Conservation (phyloP, 2,888 invertebrate genomes). For the Zaprionus bogoriensis region DNA sequence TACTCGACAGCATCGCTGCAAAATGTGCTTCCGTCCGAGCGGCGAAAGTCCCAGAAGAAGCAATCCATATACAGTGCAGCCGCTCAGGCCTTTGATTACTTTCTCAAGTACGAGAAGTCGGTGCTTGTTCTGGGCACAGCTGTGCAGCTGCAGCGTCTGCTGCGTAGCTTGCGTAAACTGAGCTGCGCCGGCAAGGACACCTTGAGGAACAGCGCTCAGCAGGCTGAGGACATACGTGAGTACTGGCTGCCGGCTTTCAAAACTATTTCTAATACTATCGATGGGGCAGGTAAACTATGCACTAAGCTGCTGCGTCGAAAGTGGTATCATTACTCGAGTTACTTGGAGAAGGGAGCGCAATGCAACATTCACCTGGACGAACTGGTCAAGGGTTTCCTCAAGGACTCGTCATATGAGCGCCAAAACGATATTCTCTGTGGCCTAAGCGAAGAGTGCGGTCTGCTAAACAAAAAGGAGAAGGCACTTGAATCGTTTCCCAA, state of each 20-base stretch:
- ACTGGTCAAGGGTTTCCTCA: slow-evolving; percentile 87
- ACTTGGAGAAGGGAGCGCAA: slow-evolving; percentile 86
- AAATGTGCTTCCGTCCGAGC: slow-evolving; percentile 42
- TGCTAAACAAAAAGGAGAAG: slow-evolving; percentile 85
- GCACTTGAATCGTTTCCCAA: slow-evolving; percentile 86
- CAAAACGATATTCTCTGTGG: slow-evolving; percentile 85
- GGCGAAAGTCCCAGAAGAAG: slow-evolving; percentile 30
- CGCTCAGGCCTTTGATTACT: slow-evolving; percentile 64
- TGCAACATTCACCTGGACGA: slow-evolving; percentile 87
- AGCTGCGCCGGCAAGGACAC: slow-evolving; percentile 38
- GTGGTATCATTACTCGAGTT: slow-evolving; percentile 88
- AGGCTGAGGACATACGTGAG: slow-evolving; percentile 76
- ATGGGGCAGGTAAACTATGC: slow-evolving; percentile 82
- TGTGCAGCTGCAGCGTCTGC: slow-evolving; percentile 77
- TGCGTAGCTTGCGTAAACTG: slow-evolving; percentile 69
- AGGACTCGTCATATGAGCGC: slow-evolving; percentile 85
- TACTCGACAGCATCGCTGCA: slow-evolving; percentile 63
- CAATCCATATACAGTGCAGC: slow-evolving; percentile 45
- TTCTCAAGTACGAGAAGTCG: slow-evolving; percentile 64
- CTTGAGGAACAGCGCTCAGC: slow-evolving; percentile 26
- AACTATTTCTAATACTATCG: neutral
- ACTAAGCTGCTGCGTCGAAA: slow-evolving; percentile 86
- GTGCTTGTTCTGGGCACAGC: slow-evolving; percentile 78
- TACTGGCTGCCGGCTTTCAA: neutral
- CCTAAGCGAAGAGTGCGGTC: slow-evolving; percentile 85